Percentiles rank a stretch among this genome's conserved stretches.
Conservation (phyloP, 1,140 invertebrate genomes). For the Diabrotica virgifera region DNA sequence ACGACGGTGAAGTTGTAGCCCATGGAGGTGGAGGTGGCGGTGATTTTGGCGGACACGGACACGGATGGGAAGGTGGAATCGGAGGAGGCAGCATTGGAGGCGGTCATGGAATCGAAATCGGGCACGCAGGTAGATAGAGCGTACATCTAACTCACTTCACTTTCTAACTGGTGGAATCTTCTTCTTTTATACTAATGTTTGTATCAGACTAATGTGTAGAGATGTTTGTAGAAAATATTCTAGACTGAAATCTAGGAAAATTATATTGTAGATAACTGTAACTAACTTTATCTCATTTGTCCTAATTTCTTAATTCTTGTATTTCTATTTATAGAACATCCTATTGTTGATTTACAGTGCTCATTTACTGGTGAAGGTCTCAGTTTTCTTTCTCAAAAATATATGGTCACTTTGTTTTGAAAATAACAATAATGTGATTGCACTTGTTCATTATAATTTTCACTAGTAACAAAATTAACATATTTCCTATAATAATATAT, state of each 20-base stretch:
- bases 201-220: background rate
- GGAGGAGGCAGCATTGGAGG: constrained; percentile 35
- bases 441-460: too few relatives aligned
- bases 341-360: too few relatives aligned
- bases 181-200: background rate
- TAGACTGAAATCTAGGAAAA: background rate
- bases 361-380: too few relatives aligned
- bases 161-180: background rate
- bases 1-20: constrained; percentile 36
- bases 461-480: too few relatives aligned
- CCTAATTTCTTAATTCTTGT: too few relatives aligned
- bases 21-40: constrained; percentile 31
- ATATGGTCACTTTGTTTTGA: too few relatives aligned
- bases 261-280: background rate
- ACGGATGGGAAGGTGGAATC: constrained; percentile 28
- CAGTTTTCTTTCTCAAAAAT: too few relatives aligned
- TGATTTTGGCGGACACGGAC: constrained; percentile 27
- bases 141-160: background rate
- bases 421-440: too few relatives aligned
- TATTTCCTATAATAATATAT: too few relatives aligned
- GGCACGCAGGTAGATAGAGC: constrained; percentile 31
- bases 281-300: background rate
- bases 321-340: too few relatives aligned
- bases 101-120: constrained; percentile 32
- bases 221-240: background rate